Percentiles rank a stretch among this genome's conserved stretches.
Conservation (phyloP, 1,140 invertebrate species). For the Eubasilissa regina region DNA sequence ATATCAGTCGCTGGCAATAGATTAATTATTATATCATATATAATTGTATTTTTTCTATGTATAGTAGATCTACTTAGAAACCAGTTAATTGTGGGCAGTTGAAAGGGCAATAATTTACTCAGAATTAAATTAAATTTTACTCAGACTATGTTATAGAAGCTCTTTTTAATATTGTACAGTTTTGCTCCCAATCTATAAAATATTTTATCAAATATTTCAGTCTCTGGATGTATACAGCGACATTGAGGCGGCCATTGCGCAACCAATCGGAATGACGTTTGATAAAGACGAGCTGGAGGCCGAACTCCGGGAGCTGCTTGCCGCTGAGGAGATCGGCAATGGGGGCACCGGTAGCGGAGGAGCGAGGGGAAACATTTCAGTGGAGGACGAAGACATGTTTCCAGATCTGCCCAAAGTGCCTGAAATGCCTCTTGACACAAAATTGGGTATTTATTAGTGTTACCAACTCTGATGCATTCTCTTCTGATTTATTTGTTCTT, state of each 20-base stretch:
- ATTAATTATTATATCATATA: neutral
- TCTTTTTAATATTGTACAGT: neutral
- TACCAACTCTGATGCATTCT: neutral
- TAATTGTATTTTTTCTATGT: neutral
- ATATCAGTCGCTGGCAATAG: neutral
- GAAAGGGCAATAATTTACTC: neutral
- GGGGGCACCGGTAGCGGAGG: neutral
- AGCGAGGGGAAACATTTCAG: neutral
- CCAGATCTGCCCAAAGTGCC: neutral
- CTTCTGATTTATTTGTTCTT: neutral
- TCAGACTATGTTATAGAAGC: neutral
- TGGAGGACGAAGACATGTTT: conserved; percentile 14
- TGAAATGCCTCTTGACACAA: neutral
- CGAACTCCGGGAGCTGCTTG: conserved; percentile 36
- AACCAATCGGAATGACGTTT: conserved; percentile 25
- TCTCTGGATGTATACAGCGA: conserved; percentile 39
- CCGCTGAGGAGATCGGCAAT: neutral
- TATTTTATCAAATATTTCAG: conserved; percentile 6
- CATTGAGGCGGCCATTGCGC: conserved; percentile 46
- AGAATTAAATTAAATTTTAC: neutral
- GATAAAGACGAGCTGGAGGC: conserved; percentile 45
- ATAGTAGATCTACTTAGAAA: too few species aligned
- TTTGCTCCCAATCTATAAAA: neutral
- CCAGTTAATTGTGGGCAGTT: too few species aligned
- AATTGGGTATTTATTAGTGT: neutral